Conservation (phyloP, 2,888 invertebrate species). For the Gisinianus flammeolus region DNA sequence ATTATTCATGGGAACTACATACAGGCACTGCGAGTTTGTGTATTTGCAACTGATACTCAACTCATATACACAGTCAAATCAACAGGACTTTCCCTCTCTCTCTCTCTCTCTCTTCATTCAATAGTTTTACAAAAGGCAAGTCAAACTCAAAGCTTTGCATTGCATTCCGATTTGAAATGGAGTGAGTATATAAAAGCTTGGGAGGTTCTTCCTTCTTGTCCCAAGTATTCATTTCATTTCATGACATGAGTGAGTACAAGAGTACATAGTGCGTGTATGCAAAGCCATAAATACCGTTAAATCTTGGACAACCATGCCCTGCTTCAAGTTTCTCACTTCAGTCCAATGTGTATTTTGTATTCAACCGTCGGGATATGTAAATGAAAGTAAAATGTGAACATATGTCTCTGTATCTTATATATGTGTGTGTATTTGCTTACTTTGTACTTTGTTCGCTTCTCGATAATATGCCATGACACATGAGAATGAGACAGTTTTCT, state of each 20-base stretch:
- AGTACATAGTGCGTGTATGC: conserved; percentile 15
- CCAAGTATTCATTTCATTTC: background rate
- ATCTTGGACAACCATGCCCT: too few relatives aligned
- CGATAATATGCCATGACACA: conserved; percentile 25
- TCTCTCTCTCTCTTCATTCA: background rate
- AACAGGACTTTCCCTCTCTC: background rate
- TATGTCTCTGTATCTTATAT: too few relatives aligned
- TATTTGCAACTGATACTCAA: background rate
- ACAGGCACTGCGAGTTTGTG: background rate
- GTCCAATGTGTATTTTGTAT: too few relatives aligned
- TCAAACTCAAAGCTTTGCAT: too few relatives aligned
- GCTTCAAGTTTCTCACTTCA: too few relatives aligned
- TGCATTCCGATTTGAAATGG: too few relatives aligned
- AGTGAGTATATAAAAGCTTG: too few relatives aligned
- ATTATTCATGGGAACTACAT: conserved; percentile 16
- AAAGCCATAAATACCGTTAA: conserved; percentile 17
- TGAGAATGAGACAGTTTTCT: conserved; percentile 8
- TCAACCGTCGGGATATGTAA: too few relatives aligned
- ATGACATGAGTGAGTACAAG: background rate
- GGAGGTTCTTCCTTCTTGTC: too few relatives aligned
- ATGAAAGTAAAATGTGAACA: too few relatives aligned
- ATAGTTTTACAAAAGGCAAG: background rate
- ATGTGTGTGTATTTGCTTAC: conserved; percentile 25
- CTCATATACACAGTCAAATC: conserved; percentile 4
- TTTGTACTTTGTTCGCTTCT: conserved; percentile 11